Conservation (phyloP, 2,113 vertebrate species). For the Chaenocephalus aceratus region DNA sequence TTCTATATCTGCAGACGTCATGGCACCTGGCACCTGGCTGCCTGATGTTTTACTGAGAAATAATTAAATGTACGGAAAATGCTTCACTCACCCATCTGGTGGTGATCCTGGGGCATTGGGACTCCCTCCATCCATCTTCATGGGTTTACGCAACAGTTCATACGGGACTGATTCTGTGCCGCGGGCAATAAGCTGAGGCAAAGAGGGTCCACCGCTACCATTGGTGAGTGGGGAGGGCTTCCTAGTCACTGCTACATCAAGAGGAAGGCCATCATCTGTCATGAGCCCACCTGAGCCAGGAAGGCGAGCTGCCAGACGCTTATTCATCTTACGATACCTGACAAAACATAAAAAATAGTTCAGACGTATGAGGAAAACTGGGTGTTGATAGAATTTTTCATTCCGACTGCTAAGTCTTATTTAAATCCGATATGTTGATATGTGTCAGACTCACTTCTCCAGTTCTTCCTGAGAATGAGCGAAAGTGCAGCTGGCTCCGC, state of each 20-base stretch:
- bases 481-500: constrained; percentile 97
- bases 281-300: constrained; percentile 88
- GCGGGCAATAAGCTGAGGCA: constrained; percentile 92
- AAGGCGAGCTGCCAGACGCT: constrained; percentile 91
- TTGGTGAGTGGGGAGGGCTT: constrained; percentile 92
- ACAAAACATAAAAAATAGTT: not conserved
- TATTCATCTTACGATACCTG: constrained; percentile 99
- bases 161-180: constrained; percentile 90
- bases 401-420: not conserved
- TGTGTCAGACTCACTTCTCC: constrained; percentile 91
- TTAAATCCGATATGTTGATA: not conserved
- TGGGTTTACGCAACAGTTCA: constrained; percentile 89
- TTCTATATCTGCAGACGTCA: not conserved
- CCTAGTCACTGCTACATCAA: constrained; percentile 87
- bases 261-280: constrained; percentile 88
- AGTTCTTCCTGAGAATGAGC: constrained; percentile 98
- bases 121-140: constrained; percentile 91
- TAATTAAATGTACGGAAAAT: not conserved
- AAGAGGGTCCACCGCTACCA: constrained; percentile 86
- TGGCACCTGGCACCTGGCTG: not conserved
- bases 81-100: constrained; percentile 89
- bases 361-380: not conserved
- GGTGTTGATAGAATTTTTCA: not conserved
- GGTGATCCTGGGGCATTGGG: constrained; percentile 94
- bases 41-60: not conserved